Percentiles rank a stretch among this genome's conserved stretches.
Evolutionary conservation across 2,113 vertebrate species (phyloP).

Genomic region (Rattus norvegicus): DNA sequence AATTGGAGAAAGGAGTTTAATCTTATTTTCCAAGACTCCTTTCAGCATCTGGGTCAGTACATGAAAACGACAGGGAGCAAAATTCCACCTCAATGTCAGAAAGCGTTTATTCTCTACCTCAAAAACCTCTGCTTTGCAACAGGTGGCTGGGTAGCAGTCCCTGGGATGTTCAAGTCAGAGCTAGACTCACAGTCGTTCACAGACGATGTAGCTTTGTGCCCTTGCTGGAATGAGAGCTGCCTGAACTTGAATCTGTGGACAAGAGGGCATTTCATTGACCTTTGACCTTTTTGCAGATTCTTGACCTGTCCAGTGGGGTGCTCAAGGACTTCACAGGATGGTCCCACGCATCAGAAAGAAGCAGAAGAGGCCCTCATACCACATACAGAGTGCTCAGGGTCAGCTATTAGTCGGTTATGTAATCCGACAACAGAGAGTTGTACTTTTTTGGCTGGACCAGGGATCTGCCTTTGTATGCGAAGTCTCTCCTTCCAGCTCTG

Average conservation of each 20-base stretch:
- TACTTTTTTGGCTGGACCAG: not conserved
- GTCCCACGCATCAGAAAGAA: not conserved
- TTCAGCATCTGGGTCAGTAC: not conserved
- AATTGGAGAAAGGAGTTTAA: not conserved
- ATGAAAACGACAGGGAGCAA: not conserved
- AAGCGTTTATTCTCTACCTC: not conserved
- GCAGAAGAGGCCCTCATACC: not conserved
- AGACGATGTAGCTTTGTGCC: not conserved
- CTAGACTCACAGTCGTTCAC: not conserved
- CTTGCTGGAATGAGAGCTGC: not conserved
- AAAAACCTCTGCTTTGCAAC: not conserved
- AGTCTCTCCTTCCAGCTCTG: slow-evolving; percentile 14
- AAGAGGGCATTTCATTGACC: not conserved
- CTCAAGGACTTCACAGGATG: not conserved
- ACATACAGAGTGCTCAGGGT: not conserved
- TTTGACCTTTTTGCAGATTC: not conserved
- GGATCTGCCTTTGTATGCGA: not conserved
- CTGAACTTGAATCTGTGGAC: not conserved
- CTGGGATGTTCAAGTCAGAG: not conserved
- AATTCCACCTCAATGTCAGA: not conserved
- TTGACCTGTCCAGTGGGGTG: not conserved
- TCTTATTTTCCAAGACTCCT: not conserved
- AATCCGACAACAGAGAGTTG: not conserved
- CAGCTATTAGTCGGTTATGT: not conserved
- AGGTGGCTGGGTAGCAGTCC: not conserved